A percentile compares a stretch with the other conserved stretches of the same genome.
phyloP scores from a whole-genome alignment of 1,140 invertebrate species.

The Danaus melanippus region DNA sequence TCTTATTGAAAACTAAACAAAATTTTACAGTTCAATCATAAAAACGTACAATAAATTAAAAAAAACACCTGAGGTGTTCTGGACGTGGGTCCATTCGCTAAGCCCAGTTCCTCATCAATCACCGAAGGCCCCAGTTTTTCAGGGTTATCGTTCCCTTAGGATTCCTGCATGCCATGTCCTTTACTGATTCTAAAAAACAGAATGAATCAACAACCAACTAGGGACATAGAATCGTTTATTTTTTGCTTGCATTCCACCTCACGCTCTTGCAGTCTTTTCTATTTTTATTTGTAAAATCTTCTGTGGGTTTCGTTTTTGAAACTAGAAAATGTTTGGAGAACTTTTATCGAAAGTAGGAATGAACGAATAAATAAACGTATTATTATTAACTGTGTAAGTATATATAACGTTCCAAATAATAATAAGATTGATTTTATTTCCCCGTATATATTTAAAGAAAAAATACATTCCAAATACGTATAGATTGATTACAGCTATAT shows the following conservation, averaged over 20 bases:
- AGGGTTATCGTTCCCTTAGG: slow-evolving; percentile 43
- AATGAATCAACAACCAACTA: slow-evolving; percentile 28
- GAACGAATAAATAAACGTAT: too few species aligned
- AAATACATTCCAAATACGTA: too few species aligned
- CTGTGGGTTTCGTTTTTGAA: slow-evolving; percentile 20
- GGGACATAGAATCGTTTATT: slow-evolving; percentile 33
- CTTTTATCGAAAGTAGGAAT: too few species aligned
- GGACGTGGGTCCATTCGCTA: slow-evolving; percentile 47
- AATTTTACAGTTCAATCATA: slow-evolving; percentile 3
- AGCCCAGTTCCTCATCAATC: slow-evolving; percentile 55
- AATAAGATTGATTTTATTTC: too few species aligned
- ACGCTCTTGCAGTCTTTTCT: slow-evolving; percentile 19
- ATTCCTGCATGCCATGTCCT: slow-evolving; percentile 33
- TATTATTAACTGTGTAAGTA: too few species aligned
- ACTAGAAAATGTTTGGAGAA: slow-evolving; percentile 10
- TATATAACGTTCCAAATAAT: too few species aligned
- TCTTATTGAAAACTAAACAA: neutral
- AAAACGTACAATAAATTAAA: slow-evolving; percentile 25
- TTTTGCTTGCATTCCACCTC: slow-evolving; percentile 19
- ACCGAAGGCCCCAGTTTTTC: slow-evolving; percentile 48
- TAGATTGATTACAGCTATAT: neutral
- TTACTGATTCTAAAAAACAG: slow-evolving; percentile 37
- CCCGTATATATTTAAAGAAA: too few species aligned
- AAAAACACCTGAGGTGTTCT: slow-evolving; percentile 47
- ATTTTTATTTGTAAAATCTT: slow-evolving; percentile 22